These are phyloP conservation scores for Ptilonorhynchus violaceus DNA, from an alignment of 2,113 vertebrate genomes.

Conservation along the genomic window DNA sequence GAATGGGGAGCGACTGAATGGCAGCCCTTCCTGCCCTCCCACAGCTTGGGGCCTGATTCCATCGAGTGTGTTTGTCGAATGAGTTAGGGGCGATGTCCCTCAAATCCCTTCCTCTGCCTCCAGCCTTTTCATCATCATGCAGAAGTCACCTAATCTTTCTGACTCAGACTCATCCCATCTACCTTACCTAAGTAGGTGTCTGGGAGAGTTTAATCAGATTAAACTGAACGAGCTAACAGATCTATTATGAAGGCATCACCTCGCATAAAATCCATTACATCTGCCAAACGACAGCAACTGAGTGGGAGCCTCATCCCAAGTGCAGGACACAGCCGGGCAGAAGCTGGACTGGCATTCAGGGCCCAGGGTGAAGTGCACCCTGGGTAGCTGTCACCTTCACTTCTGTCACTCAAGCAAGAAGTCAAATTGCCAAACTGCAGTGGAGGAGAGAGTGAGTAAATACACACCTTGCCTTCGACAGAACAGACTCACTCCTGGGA, in stretches of 20 bases:
- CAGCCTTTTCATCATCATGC: not conserved
- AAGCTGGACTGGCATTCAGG: not conserved
- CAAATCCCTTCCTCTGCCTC: not conserved
- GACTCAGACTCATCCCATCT: not conserved
- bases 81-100: not conserved
- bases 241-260: not conserved
- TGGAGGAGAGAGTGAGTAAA: not conserved
- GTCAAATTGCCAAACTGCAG: not conserved
- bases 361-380: not conserved
- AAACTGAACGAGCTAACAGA: not conserved
- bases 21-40: not conserved
- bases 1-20: not conserved
- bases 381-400: not conserved
- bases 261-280: not conserved
- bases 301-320: not conserved
- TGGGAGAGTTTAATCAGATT: not conserved
- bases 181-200: not conserved
- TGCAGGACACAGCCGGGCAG: not conserved
- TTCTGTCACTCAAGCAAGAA: not conserved
- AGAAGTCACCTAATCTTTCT: not conserved
- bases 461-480: not conserved
- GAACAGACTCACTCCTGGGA: not conserved
- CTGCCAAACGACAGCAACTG: not conserved
- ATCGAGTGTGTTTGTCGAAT: not conserved
- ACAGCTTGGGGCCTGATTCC: not conserved